phyloP scores from a whole-genome alignment of 2,113 vertebrate genomes.

The Nannospalax galili region DNA sequence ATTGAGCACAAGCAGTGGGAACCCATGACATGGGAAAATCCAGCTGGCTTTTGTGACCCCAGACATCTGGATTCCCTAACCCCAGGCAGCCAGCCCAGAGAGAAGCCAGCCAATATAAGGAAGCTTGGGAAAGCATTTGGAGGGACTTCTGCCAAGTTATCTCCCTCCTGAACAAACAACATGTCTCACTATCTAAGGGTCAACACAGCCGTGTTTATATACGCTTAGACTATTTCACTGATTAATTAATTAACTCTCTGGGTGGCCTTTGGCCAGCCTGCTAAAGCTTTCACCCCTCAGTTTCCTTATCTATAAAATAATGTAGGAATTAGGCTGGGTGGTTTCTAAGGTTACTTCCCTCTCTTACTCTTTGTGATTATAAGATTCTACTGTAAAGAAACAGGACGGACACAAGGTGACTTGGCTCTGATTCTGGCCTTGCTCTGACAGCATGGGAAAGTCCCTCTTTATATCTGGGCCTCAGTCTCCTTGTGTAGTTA shows the following conservation, averaged over 20 bases:
- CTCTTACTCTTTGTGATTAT: not conserved
- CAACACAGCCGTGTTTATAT: conserved; percentile 59
- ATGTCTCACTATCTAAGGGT: conserved; percentile 42
- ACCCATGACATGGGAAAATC: conserved; percentile 54
- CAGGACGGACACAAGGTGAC: not conserved
- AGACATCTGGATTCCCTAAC: conserved; percentile 71
- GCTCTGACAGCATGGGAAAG: not conserved
- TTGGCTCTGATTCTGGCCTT: not conserved
- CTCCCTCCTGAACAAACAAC: conserved; percentile 74
- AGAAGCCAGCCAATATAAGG: not conserved
- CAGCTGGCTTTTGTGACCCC: conserved; percentile 2
- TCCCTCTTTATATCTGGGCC: not conserved
- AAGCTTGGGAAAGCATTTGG: conserved; percentile 45
- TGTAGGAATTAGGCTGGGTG: not conserved
- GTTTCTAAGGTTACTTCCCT: not conserved
- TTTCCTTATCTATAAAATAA: conserved; percentile 53
- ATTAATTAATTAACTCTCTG: conserved; percentile 70
- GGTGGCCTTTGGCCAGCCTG: conserved; percentile 60
- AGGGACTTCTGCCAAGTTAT: conserved; percentile 61
- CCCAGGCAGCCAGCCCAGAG: conserved; percentile 6
- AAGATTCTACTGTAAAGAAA: not conserved
- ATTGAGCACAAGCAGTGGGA: conserved; percentile 23
- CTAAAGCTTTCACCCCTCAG: not conserved
- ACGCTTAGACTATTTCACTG: not conserved
- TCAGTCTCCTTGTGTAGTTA: not conserved